phyloP scores from a whole-genome alignment of 2,113 vertebrate species.

The Myrmecophaga tridactyla region DNA sequence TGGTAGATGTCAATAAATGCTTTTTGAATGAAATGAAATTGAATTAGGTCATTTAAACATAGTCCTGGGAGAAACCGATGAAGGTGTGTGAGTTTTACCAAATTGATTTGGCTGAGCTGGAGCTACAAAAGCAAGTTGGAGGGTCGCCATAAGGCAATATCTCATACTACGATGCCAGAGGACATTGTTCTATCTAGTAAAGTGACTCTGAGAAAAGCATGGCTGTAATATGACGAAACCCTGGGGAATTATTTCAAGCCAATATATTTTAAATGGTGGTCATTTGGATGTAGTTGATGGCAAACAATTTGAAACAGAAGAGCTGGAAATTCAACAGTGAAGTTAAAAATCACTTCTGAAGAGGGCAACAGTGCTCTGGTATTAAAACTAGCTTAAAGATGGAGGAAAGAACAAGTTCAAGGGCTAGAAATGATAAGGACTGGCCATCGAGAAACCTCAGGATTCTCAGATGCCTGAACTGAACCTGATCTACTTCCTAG shows the following conservation, averaged over 20 bases:
- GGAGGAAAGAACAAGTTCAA: constrained; percentile 44
- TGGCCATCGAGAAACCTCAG: constrained; percentile 56
- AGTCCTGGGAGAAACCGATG: neutral
- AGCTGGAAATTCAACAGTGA: neutral
- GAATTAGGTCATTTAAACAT: neutral
- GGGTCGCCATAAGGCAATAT: constrained; percentile 8
- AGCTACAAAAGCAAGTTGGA: neutral
- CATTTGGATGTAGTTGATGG: constrained; percentile 47
- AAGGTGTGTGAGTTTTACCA: neutral
- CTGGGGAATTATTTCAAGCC: constrained; percentile 29
- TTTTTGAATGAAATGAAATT: constrained; percentile 40
- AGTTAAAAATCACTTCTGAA: neutral
- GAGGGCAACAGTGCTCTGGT: neutral
- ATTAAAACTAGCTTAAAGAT: constrained; percentile 44
- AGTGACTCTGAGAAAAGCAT: constrained; percentile 41
- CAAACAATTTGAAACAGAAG: constrained; percentile 54
- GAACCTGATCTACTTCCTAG: neutral
- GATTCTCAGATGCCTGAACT: constrained; percentile 31
- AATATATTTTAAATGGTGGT: constrained; percentile 49
- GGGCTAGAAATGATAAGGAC: constrained; percentile 23
- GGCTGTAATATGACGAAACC: constrained; percentile 14
- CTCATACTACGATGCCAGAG: neutral
- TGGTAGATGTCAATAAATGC: neutral
- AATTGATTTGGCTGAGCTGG: constrained; percentile 10
- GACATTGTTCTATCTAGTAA: constrained; percentile 37